These are phyloP conservation scores for Halictus ligatus DNA, from an alignment of 2,888 invertebrate genomes.

Conservation along the genomic window DNA sequence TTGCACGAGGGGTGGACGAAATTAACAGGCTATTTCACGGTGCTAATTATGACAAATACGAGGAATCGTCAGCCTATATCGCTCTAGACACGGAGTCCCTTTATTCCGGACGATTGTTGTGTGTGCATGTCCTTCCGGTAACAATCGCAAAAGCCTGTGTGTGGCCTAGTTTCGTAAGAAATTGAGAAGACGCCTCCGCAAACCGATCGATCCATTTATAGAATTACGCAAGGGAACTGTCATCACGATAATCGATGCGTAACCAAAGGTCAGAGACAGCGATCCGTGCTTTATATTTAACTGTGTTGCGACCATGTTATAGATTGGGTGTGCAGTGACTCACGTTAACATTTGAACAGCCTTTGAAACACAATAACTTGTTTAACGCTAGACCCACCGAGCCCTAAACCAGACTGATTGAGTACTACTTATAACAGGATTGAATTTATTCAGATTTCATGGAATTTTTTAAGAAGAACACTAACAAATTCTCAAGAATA, in stretches of 20 bases:
- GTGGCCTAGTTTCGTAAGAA: conserved; percentile 27
- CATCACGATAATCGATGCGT: neutral
- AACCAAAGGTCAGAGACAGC: neutral
- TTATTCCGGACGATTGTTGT: neutral
- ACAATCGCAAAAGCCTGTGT: neutral
- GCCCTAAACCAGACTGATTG: neutral
- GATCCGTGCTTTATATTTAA: neutral
- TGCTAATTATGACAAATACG: conserved; percentile 73
- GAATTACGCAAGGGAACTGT: neutral
- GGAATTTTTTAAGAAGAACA: neutral
- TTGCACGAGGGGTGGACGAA: conserved; percentile 29
- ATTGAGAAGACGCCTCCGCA: conserved; percentile 15
- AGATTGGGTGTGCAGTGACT: neutral
- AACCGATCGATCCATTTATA: conserved; percentile 3
- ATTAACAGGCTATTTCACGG: conserved; percentile 72
- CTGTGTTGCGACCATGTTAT: neutral
- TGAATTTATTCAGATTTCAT: neutral
- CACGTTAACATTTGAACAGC: neutral
- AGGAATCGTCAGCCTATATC: conserved; percentile 6
- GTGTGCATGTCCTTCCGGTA: neutral
- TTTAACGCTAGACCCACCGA: neutral
- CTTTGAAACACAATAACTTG: neutral
- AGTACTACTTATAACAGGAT: neutral
- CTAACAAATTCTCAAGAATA: neutral
- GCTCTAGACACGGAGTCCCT: neutral